Percentiles rank a stretch among this genome's conserved stretches.
These are phyloP conservation scores for Spodoptera exigua DNA, from an alignment of 2,888 invertebrate genomes.

Conservation along the genomic window DNA sequence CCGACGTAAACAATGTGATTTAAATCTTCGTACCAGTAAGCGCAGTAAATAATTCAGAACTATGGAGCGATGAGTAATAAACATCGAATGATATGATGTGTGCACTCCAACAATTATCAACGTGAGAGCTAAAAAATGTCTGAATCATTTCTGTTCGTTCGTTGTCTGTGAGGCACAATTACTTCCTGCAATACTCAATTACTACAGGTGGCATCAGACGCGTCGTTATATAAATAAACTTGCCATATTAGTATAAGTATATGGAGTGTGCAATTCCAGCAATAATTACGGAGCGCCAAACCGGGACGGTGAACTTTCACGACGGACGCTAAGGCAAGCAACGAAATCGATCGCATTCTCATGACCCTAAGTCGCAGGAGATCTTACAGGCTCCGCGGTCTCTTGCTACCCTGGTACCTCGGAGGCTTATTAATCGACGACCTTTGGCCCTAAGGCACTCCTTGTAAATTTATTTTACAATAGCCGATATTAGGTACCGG, in stretches of 20 bases:
- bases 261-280: slow-evolving; percentile 39
- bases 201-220: too few relatives aligned
- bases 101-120: slow-evolving; percentile 9
- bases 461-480: slow-evolving; percentile 36
- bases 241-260: slow-evolving; percentile 33
- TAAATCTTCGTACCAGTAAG: slow-evolving; percentile 30
- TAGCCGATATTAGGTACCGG: slow-evolving; percentile 6
- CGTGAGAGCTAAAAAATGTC: background rate
- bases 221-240: slow-evolving; percentile 11
- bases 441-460: slow-evolving; percentile 42
- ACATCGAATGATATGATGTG: slow-evolving; percentile 15
- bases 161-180: background rate
- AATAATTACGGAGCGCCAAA: slow-evolving; percentile 61
- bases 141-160: background rate
- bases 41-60: slow-evolving; percentile 27
- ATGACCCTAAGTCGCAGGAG: slow-evolving; percentile 56
- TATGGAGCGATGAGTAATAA: slow-evolving; percentile 36
- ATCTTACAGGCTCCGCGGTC: slow-evolving; percentile 47
- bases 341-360: slow-evolving; percentile 60
- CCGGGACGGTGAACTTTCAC: slow-evolving; percentile 66
- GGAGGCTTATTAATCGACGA: slow-evolving; percentile 48
- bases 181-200: too few relatives aligned
- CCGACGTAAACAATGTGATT: slow-evolving; percentile 42
- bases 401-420: slow-evolving; percentile 56
- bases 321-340: slow-evolving; percentile 37